Evolutionary conservation across 2,113 vertebrate genomes (phyloP).

Genomic region (Mustela nigripes): DNA sequence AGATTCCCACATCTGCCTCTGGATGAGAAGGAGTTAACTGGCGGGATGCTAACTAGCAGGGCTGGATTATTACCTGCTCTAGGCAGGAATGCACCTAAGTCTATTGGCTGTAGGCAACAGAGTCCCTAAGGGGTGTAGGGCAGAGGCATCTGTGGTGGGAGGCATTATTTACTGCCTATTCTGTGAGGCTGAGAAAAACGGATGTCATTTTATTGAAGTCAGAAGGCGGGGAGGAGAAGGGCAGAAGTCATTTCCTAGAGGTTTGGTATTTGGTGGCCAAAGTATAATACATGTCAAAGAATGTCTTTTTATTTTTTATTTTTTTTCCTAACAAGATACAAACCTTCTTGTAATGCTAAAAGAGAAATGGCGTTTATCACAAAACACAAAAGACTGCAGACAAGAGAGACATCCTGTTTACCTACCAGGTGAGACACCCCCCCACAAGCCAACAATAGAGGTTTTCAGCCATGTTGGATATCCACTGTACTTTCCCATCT

Average conservation of each 20-base stretch:
- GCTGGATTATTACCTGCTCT: conserved; percentile 73
- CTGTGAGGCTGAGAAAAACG: conserved; percentile 51
- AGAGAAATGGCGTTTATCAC: neutral
- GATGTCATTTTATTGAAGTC: conserved; percentile 76
- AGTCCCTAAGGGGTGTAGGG: conserved; percentile 60
- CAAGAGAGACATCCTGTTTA: neutral
- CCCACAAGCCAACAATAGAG: neutral
- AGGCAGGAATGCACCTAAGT: conserved; percentile 74
- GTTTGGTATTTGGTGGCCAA: conserved; percentile 45
- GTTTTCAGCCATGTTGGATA: neutral
- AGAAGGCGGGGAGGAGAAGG: neutral
- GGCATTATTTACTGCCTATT: conserved; percentile 62
- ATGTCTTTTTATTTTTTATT: neutral
- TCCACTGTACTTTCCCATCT: neutral
- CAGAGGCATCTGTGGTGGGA: conserved; percentile 58
- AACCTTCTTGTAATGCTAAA: neutral
- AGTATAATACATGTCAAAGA: neutral
- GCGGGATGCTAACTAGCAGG: conserved; percentile 63
- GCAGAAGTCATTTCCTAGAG: conserved; percentile 55
- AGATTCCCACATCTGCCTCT: neutral
- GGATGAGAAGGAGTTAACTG: conserved; percentile 68
- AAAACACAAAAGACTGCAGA: neutral
- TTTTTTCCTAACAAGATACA: conserved; percentile 27
- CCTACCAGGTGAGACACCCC: neutral
- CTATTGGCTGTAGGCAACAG: conserved; percentile 74